Percentiles rank a stretch among this genome's conserved stretches.
Conservation (phyloP, 2,113 vertebrate species). For the Zingel zingel region DNA sequence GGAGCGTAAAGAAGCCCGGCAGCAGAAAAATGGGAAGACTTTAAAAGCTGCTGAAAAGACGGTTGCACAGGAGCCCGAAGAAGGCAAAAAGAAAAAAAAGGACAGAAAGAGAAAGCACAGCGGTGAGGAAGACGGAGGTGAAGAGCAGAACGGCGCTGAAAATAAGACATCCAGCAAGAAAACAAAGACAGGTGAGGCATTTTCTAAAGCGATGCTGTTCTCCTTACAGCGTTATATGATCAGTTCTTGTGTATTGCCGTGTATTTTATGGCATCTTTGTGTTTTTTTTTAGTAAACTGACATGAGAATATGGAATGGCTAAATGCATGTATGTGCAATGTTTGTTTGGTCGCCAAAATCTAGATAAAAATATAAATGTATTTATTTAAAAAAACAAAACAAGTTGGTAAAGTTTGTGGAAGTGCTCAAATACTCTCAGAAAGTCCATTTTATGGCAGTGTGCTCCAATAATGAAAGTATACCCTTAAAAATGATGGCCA, state of each 20-base stretch:
- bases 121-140: slow-evolving; percentile 52
- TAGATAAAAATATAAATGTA: not conserved
- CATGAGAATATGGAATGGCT: not conserved
- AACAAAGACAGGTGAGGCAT: slow-evolving; percentile 73
- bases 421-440: not conserved
- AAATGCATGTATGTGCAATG: not conserved
- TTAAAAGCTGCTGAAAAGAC: slow-evolving; percentile 76
- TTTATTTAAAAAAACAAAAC: not conserved
- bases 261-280: not conserved
- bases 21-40: slow-evolving; percentile 86
- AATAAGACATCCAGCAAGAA: slow-evolving; percentile 52
- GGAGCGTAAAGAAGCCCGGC: slow-evolving; percentile 89
- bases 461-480: not conserved
- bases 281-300: not conserved
- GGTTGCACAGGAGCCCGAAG: slow-evolving; percentile 56
- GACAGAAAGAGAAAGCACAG: slow-evolving; percentile 73
- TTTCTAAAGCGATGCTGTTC: slow-evolving; percentile 50
- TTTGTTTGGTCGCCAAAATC: not conserved
- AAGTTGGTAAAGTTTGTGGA: not conserved
- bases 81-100: slow-evolving; percentile 56
- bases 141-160: slow-evolving; percentile 25
- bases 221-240: not conserved
- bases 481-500: not conserved
- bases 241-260: not conserved
- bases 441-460: not conserved